Evolutionary conservation across 2,797 vertebrate genomes (phyloP).

Genomic region (Danio albolineatus): DNA sequence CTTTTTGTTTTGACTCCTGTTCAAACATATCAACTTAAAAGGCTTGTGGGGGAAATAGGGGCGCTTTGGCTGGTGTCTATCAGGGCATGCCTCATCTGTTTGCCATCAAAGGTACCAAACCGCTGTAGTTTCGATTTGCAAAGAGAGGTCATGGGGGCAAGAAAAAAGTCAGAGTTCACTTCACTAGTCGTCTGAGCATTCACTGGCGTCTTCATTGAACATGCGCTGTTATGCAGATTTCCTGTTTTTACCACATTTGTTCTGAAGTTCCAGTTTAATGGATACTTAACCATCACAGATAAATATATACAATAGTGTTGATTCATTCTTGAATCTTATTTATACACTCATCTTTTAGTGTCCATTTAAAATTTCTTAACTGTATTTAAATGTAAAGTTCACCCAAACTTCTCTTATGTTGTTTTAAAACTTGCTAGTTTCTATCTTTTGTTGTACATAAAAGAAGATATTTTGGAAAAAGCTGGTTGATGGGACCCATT

Average conservation of each 20-base stretch:
- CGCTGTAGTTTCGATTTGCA: not conserved
- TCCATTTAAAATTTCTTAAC: too few relatives aligned
- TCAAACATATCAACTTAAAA: constrained; percentile 58
- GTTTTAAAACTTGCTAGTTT: too few relatives aligned
- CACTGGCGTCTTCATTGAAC: not conserved
- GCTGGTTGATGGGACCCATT: too few relatives aligned
- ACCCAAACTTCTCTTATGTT: too few relatives aligned
- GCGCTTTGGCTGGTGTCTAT: constrained; percentile 28
- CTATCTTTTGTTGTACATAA: too few relatives aligned
- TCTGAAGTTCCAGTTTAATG: not conserved
- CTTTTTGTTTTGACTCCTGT: constrained; percentile 53
- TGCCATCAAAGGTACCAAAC: constrained; percentile 20
- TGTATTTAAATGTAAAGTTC: too few relatives aligned
- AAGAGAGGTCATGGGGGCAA: constrained; percentile 19
- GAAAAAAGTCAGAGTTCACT: constrained; percentile 18
- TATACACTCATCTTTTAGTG: too few relatives aligned
- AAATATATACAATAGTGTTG: too few relatives aligned
- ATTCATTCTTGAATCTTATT: too few relatives aligned
- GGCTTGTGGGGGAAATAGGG: not conserved
- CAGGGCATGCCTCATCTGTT: constrained; percentile 31
- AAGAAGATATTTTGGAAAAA: too few relatives aligned
- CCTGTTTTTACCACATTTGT: not conserved
- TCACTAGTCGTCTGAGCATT: not conserved
- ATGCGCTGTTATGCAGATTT: not conserved
- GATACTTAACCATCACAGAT: not conserved